Base-by-base conservation (phyloP, 2,113 vertebrate genomes). In the Noturus placidus region DNA sequence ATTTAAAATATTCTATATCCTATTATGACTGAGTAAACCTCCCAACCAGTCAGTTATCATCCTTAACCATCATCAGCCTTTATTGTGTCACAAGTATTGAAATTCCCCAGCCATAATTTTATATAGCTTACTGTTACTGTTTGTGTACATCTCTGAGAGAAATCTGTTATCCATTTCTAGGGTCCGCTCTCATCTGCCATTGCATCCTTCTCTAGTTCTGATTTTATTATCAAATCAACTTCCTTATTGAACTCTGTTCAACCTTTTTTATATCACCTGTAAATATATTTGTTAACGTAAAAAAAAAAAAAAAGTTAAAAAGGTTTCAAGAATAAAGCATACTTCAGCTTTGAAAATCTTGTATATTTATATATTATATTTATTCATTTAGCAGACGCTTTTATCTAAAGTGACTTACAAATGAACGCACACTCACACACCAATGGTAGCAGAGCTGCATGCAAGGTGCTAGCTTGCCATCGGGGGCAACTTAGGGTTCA, bases 101-200 rank as follows among this genome's bases (percentile, higher is more conserved):
- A 82, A 72, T 30, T 87, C 8, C 67, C 52, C 52, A 59, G 33
- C 20, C 54, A 59, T 82, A 82, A 82, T 70, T n/a, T 82, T 82
- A 56, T 87, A 82, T 46, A 46, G 86, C 86, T 82, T 46, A 25
- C 79, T 59, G 46, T 82, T 78, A 6, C 61, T 72, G 25, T 63
- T 42, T 67, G 54, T 86, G 84, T 50, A 77, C 38, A 63, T 50
- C 38, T 50, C 33, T 5, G 76, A 25, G n/a, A 35, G 25, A 82
- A 70, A 72, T 87, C 86, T 72, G 85, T 57, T 52, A 30, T 77
- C n/a, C 38, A 22, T 35, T 59, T 86, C 77, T 52, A 81, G 78
- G 63, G 54, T 72, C 78, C 46, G 33, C 33, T 70, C 19, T 67
- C 65, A 27, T 30, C 19, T 74, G 80, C 63, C 79, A 82, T 87